phyloP scores from a whole-genome alignment of 2,888 invertebrate species.

The Amitus sp. region DNA sequence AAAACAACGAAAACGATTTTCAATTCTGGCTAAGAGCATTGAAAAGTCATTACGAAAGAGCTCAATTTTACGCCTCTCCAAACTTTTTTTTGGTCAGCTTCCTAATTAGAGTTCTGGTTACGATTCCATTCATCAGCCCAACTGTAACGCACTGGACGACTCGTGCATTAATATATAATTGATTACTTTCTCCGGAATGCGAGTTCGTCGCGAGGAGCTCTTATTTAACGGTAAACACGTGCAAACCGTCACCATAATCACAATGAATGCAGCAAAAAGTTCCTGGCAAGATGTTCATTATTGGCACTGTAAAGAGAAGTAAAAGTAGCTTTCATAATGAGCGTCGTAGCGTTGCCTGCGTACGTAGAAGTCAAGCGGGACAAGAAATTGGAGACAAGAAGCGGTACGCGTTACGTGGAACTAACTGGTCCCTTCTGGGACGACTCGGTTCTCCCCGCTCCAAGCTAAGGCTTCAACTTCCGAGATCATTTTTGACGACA shows the following conservation, averaged over 20 bases:
- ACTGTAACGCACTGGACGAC: not conserved
- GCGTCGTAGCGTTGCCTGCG: constrained; percentile 9
- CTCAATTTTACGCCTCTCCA: too few relatives aligned
- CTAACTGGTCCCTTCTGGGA: constrained; percentile 27
- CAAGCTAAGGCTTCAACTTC: constrained; percentile 17
- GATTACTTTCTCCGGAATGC: not conserved
- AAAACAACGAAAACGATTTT: too few relatives aligned
- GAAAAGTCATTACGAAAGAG: too few relatives aligned
- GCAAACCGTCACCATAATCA: not conserved
- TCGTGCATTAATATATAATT: constrained; percentile 1
- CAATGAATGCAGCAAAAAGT: not conserved
- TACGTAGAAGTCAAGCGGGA: constrained; percentile 8
- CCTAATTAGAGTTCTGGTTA: not conserved
- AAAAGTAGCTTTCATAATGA: constrained; percentile 27
- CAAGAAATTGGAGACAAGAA: constrained; percentile 31
- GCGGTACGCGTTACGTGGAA: constrained; percentile 30
- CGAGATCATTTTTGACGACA: too few relatives aligned
- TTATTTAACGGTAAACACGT: not conserved
- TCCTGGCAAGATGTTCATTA: constrained; percentile 17
- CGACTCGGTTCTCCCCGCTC: constrained; percentile 13
- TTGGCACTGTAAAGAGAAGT: constrained; percentile 18
- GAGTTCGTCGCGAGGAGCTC: not conserved
- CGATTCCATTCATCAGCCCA: not conserved
- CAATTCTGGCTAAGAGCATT: too few relatives aligned
- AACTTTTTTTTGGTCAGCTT: not conserved